Evolutionary conservation across 2,113 vertebrate species (phyloP), one percentile per base, ranked within the genome.

Genomic region (Trematomus loennbergii): DNA sequence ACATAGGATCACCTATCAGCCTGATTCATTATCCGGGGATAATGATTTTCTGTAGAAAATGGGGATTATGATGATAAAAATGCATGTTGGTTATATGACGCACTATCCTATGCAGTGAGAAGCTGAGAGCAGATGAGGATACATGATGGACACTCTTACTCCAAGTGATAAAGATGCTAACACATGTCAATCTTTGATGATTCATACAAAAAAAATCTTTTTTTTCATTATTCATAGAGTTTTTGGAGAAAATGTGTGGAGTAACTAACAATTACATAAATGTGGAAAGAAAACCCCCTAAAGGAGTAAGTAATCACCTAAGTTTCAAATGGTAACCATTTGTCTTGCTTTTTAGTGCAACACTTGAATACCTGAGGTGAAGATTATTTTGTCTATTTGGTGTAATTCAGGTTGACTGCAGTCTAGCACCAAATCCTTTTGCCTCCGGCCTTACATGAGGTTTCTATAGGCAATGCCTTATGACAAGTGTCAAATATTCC

Each of bases 401-500:
- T 1, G 15, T 63, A 7, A 48, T 78, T 60, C 52, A 53, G 33
- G 10, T 29, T 10, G 68, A 18, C 9, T 59, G 33, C 48, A 46
- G 55, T 48, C 13, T 36, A 48, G n/a, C 57, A 59, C 52, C 48
- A 60, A 8, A 68, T 7, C 33, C 48, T 18, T 57, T 52, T 11
- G 18, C 62, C 25, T 43, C 13, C 18, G 55, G 46, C 45, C n/a
- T 20, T 20, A 49, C 33, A 53, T 12, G 12, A 60, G 8, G 43
- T 33, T 66, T 12, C 17, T 1, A 18, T 45, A 62, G 9, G 55
- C 8, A 16, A 18, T n/a, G 50, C 29, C 59, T 64, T 52, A 5
- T 43, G 40, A 49, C 65, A 60, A 33, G 49, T 70, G 75, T 82
- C 43, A 76, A 59, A 73, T 71, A 69, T 55, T 84, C 45, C 15